Conservation (phyloP, 2,888 invertebrate species). For the Drosophila paranaensis region DNA sequence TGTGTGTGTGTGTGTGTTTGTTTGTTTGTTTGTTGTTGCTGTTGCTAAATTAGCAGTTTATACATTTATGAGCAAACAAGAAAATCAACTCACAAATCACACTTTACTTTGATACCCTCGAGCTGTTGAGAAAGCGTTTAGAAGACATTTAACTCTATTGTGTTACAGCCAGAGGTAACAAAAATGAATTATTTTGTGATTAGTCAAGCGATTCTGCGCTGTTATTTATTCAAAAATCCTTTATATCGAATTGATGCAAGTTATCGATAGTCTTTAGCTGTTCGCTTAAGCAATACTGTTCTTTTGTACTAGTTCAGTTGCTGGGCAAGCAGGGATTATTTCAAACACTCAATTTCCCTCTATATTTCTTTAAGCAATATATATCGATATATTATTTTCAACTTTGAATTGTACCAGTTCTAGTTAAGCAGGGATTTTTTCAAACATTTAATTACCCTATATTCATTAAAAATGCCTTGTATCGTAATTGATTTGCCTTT, state of each 20-base stretch:
- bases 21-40: slow-evolving; percentile 8
- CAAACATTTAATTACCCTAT: neutral
- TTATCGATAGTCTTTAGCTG: neutral
- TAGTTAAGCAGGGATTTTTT: too few species aligned
- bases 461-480: neutral
- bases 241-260: too few species aligned
- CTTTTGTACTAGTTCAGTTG: neutral
- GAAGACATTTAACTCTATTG: neutral
- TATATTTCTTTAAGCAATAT: neutral
- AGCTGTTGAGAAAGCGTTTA: neutral
- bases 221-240: too few species aligned
- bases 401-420: neutral
- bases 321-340: too few species aligned
- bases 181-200: neutral
- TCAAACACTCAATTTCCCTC: too few species aligned
- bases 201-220: neutral
- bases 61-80: slow-evolving; percentile 49
- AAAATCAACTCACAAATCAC: slow-evolving; percentile 16
- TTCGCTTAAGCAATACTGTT: neutral
- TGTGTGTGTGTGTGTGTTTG: neutral
- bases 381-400: neutral
- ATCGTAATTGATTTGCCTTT: neutral
- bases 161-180: too few species aligned
- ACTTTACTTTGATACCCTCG: slow-evolving; percentile 10
- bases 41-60: slow-evolving; percentile 59